A percentile compares a stretch with the other conserved stretches of the same genome.
phyloP scores from a whole-genome alignment of 2,113 vertebrate species.

The Aramus guarauna region DNA sequence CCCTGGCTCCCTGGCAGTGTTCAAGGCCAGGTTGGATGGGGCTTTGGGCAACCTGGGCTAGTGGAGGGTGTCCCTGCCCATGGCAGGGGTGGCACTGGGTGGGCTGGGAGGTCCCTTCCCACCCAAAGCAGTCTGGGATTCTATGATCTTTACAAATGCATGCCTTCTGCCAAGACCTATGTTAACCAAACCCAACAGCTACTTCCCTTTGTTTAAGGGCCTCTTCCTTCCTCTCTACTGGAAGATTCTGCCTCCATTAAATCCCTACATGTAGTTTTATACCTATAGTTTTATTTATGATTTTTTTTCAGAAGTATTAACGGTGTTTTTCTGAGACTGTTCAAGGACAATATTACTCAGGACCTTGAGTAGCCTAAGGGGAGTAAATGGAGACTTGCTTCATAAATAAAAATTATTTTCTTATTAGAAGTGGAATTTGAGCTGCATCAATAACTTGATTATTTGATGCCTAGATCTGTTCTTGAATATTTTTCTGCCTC shows the following conservation, averaged over 20 bases:
- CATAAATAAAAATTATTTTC: conserved; percentile 64
- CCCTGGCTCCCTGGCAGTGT: too few species aligned
- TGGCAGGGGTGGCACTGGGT: too few species aligned
- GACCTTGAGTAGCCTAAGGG: not conserved
- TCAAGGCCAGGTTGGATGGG: too few species aligned
- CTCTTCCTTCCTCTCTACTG: not conserved
- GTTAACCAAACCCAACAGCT: not conserved
- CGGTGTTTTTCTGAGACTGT: not conserved
- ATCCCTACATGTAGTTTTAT: not conserved
- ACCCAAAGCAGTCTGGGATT: too few species aligned
- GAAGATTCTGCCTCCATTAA: not conserved
- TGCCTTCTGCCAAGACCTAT: accelerated
- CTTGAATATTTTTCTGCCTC: conserved; percentile 61
- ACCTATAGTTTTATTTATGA: not conserved
- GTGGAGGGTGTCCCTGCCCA: too few species aligned
- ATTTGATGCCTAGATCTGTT: conserved; percentile 19
- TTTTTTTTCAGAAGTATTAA: not conserved
- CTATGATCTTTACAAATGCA: too few species aligned
- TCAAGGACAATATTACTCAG: conserved; percentile 41
- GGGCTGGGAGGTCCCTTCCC: too few species aligned
- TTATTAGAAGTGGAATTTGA: conserved; percentile 2
- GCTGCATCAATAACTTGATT: conserved; percentile 57
- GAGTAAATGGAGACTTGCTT: not conserved
- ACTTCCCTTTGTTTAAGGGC: not conserved
- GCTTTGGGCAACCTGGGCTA: too few species aligned